Evolutionary conservation across 2,113 vertebrate genomes (phyloP).

Genomic region (Chamaetylas fuelleborni): DNA sequence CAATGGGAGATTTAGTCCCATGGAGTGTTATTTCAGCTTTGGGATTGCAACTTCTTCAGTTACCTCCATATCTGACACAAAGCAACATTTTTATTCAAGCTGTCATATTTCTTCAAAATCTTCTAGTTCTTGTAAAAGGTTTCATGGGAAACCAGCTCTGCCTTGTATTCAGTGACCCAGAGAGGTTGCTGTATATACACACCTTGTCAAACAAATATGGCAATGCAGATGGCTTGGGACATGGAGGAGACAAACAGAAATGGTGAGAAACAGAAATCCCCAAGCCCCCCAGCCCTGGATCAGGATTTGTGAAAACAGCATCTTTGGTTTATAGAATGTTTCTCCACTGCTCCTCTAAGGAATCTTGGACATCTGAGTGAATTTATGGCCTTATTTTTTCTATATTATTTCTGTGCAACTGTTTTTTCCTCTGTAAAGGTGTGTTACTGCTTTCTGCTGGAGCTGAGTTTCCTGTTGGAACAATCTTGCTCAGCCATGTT

Average conservation of each 20-base stretch:
- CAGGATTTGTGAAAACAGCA: not conserved
- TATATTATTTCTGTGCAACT: not conserved
- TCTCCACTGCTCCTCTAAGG: not conserved
- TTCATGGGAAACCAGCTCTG: not conserved
- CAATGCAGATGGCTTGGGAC: constrained; percentile 42
- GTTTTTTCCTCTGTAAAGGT: not conserved
- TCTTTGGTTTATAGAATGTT: not conserved
- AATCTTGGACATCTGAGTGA: not conserved
- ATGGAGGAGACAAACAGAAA: not conserved
- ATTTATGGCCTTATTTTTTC: not conserved
- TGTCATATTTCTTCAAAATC: not conserved
- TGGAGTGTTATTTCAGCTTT: not conserved
- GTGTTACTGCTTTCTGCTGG: not conserved
- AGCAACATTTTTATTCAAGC: not conserved
- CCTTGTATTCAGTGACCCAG: not conserved
- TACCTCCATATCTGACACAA: not conserved
- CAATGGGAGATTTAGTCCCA: not conserved
- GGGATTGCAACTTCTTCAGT: not conserved
- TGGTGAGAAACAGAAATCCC: constrained; percentile 19
- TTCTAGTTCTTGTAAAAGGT: not conserved
- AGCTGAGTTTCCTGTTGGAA: not conserved
- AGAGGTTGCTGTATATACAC: constrained; percentile 12
- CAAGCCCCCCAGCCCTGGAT: not conserved
- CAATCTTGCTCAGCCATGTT: not conserved
- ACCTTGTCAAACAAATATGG: constrained; percentile 50